phyloP scores from a whole-genome alignment of 2,113 vertebrate species.

The Phylloscopus trochilus region DNA sequence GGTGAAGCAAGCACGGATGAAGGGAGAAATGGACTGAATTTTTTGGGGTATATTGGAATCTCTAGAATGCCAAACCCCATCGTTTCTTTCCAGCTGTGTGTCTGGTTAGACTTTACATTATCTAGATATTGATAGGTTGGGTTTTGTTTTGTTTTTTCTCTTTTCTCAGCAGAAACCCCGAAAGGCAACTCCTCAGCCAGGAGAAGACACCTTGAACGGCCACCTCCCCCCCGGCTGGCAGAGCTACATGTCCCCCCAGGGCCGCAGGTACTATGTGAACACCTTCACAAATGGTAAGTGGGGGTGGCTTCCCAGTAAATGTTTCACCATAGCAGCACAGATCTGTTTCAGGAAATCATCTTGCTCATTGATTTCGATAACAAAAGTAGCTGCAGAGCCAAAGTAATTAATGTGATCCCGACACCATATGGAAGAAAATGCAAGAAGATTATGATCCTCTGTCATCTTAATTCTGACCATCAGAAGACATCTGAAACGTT shows the following conservation, averaged over 20 bases:
- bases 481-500: not conserved
- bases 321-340: not conserved
- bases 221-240: conserved; percentile 91
- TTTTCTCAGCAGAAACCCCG: conserved; percentile 81
- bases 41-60: not conserved
- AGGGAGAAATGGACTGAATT: not conserved
- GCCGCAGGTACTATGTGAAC: conserved; percentile 94
- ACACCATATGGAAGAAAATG: not conserved
- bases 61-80: not conserved
- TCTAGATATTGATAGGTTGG: not conserved
- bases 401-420: not conserved
- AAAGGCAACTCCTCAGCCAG: conserved; percentile 80
- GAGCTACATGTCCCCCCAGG: conserved; percentile 95
- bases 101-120: not conserved
- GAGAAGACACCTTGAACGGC: conserved; percentile 81
- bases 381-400: not conserved
- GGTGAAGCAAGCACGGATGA: not conserved
- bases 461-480: not conserved
- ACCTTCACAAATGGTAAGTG: conserved; percentile 90
- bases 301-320: not conserved
- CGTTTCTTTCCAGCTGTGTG: not conserved
- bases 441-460: not conserved
- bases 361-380: not conserved
- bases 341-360: not conserved
- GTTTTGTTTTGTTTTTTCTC: not conserved